A percentile compares a stretch with the other conserved stretches of the same genome.
These are phyloP conservation scores for Coecobrya sp. DNA, from an alignment of 2,888 invertebrate genomes.

Conservation along the genomic window DNA sequence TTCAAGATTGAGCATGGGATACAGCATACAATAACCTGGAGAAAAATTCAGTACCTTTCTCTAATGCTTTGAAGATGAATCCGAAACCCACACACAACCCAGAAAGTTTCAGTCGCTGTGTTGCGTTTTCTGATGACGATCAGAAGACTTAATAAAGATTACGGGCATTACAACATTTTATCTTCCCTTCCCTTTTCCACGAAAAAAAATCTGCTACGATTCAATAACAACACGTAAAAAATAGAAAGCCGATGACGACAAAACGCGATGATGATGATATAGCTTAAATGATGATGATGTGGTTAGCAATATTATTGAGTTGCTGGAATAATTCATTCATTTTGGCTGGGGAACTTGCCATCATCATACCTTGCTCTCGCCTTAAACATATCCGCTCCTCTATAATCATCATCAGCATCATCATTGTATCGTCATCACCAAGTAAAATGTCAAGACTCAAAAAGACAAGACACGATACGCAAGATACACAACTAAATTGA, in stretches of 20 bases:
- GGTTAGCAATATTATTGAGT: slow-evolving; percentile 39
- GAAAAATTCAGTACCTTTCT: not conserved
- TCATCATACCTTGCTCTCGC: too few species aligned
- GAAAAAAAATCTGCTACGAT: slow-evolving; percentile 9
- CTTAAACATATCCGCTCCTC: not conserved
- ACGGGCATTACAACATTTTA: slow-evolving; percentile 44
- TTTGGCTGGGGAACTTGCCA: not conserved
- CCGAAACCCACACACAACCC: not conserved
- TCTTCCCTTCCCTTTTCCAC: not conserved
- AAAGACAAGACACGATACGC: slow-evolving; percentile 38
- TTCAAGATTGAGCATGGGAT: not conserved
- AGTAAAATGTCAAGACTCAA: slow-evolving; percentile 49
- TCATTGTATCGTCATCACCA: slow-evolving; percentile 21
- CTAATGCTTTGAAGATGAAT: not conserved
- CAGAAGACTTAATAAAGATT: slow-evolving; percentile 55
- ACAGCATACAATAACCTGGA: too few species aligned
- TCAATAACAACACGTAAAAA: slow-evolving; percentile 33
- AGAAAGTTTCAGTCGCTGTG: not conserved
- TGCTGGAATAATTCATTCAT: slow-evolving; percentile 56
- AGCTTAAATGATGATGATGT: slow-evolving; percentile 48
- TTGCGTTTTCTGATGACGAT: not conserved
- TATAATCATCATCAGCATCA: slow-evolving; percentile 44
- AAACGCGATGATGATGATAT: not conserved
- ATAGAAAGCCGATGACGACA: not conserved
- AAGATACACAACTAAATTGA: slow-evolving; percentile 51